phyloP scores from a whole-genome alignment of 2,888 invertebrate genomes.

The Tipula helvola region DNA sequence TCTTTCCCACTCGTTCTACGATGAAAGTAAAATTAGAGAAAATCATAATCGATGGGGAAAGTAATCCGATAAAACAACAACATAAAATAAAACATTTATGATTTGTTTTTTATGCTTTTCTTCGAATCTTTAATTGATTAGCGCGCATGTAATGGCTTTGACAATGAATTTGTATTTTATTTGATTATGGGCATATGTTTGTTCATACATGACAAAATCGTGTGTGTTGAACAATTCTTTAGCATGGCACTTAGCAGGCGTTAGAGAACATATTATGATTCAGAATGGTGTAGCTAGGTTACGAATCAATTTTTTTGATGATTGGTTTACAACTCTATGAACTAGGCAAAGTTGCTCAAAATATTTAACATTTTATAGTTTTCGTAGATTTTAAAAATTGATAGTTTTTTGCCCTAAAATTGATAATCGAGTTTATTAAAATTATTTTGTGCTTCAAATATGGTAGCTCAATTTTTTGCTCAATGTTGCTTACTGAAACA shows the following conservation, averaged over 20 bases:
- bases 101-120: neutral
- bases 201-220: neutral
- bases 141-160: neutral
- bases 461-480: too few species aligned
- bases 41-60: neutral
- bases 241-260: too few species aligned
- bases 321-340: too few species aligned
- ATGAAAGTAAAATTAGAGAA: neutral
- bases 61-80: neutral
- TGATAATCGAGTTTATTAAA: too few species aligned
- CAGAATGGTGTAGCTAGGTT: neutral
- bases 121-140: neutral
- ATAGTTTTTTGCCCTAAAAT: too few species aligned
- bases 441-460: too few species aligned
- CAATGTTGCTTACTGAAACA: too few species aligned
- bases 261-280: neutral
- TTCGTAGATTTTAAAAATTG: too few species aligned
- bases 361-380: too few species aligned
- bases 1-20: neutral
- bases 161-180: neutral
- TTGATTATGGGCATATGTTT: neutral
- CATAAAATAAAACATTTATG: neutral
- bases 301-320: neutral
- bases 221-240: too few species aligned
- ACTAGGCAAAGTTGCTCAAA: too few species aligned